phyloP scores from a whole-genome alignment of 2,797 vertebrate genomes.

The Hyperoplus lanceolatus region DNA sequence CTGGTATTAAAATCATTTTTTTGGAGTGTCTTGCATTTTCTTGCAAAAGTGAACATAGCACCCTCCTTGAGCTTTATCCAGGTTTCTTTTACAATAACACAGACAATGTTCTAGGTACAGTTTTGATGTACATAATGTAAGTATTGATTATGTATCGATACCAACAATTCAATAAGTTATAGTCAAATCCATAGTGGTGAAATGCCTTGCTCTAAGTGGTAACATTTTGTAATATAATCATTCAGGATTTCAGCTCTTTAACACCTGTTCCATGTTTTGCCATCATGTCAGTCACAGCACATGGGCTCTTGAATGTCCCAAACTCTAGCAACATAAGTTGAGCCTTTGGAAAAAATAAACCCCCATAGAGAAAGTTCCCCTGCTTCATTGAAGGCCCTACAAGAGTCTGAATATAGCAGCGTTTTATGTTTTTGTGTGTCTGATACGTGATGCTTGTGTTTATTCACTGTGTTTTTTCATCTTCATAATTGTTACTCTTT shows the following conservation, averaged over 20 bases:
- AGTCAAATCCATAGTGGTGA: too few relatives aligned
- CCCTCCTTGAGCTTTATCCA: too few relatives aligned
- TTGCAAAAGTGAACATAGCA: neutral
- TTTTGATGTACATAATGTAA: neutral
- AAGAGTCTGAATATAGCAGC: neutral
- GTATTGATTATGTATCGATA: too few relatives aligned
- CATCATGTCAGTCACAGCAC: neutral
- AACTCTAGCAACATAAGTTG: neutral
- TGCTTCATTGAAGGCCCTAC: neutral
- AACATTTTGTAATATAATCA: neutral
- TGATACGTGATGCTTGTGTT: neutral
- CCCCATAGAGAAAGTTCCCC: neutral
- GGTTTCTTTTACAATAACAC: conserved; percentile 6
- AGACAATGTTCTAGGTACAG: neutral
- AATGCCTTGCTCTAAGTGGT: neutral
- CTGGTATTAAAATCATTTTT: neutral
- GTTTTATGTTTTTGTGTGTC: neutral
- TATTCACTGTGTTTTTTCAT: neutral
- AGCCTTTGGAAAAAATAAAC: neutral
- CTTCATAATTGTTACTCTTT: neutral
- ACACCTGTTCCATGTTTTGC: neutral
- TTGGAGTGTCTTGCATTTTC: neutral
- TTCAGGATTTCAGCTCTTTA: neutral
- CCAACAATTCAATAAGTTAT: too few relatives aligned
- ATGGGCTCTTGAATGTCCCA: neutral